These are phyloP conservation scores for Stenotaenia linearis DNA, from an alignment of 2,888 invertebrate species.

Conservation along the genomic window DNA sequence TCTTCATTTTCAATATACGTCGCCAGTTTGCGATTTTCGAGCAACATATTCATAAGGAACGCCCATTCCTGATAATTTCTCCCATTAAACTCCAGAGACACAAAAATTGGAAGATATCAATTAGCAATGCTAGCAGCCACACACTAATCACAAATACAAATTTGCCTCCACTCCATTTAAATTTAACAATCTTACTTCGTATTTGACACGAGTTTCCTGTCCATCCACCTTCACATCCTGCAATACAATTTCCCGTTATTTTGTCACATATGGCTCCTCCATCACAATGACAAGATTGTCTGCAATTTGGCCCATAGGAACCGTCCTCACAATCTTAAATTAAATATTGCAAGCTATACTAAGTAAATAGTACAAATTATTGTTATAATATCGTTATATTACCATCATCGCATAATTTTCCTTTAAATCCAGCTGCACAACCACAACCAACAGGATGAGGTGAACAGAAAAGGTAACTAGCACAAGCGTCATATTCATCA, in stretches of 20 bases:
- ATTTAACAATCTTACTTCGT: not conserved
- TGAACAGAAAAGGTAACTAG: not conserved
- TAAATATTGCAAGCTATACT: not conserved
- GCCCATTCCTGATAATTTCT: too few relatives aligned
- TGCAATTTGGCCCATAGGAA: not conserved
- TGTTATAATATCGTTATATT: too few relatives aligned
- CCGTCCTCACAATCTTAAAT: not conserved
- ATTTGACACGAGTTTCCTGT: not conserved
- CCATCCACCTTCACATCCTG: not conserved
- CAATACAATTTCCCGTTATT: not conserved
- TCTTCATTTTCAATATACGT: too few relatives aligned
- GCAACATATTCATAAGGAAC: too few relatives aligned
- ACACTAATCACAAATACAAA: too few relatives aligned
- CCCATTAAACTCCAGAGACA: too few relatives aligned
- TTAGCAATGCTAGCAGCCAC: too few relatives aligned
- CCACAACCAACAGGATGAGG: not conserved
- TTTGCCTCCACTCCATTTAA: too few relatives aligned
- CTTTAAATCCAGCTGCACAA: not conserved
- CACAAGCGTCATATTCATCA: not conserved
- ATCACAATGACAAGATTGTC: not conserved
- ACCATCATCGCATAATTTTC: not conserved
- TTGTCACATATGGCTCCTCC: not conserved
- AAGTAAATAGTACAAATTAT: not conserved
- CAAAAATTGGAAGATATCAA: too few relatives aligned
- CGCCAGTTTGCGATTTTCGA: too few relatives aligned